phyloP scores from a whole-genome alignment of 2,888 invertebrate species.

The Apotomis betuletana region DNA sequence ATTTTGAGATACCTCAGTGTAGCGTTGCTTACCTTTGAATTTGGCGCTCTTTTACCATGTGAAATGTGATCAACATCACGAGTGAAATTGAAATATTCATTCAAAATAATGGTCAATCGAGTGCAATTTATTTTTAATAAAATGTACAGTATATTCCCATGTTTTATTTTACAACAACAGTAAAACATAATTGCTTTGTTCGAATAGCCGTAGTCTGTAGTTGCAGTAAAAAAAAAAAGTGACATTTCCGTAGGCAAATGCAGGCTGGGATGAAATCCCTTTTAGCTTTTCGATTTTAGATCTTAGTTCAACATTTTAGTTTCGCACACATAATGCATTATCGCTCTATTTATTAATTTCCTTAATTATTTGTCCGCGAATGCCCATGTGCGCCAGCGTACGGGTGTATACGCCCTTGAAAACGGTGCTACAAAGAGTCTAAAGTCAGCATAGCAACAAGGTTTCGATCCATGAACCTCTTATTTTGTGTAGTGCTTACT shows the following conservation, averaged over 20 bases:
- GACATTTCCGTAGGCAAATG: slow-evolving; percentile 59
- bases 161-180: slow-evolving; percentile 9
- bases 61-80: slow-evolving; percentile 33
- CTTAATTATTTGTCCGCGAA: slow-evolving; percentile 46
- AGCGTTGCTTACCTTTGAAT: slow-evolving; percentile 21
- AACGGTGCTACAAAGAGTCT: slow-evolving; percentile 74
- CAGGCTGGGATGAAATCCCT: slow-evolving; percentile 57
- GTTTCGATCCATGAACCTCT: slow-evolving; percentile 64
- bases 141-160: background rate
- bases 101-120: slow-evolving; percentile 4
- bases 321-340: slow-evolving; percentile 49
- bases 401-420: slow-evolving; percentile 77
- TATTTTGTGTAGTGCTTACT: slow-evolving; percentile 61
- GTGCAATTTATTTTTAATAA: slow-evolving; percentile 21
- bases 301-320: slow-evolving; percentile 53
- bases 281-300: slow-evolving; percentile 59
- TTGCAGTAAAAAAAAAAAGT: slow-evolving; percentile 50
- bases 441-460: slow-evolving; percentile 82
- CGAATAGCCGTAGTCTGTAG: background rate
- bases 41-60: slow-evolving; percentile 34
- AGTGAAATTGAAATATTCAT: slow-evolving; percentile 7
- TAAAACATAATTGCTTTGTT: background rate
- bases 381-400: slow-evolving; percentile 54
- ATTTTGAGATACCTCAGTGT: slow-evolving; percentile 11
- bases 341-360: slow-evolving; percentile 48